Conservation (phyloP, 2,888 invertebrate species). For the Tinea pellionella region DNA sequence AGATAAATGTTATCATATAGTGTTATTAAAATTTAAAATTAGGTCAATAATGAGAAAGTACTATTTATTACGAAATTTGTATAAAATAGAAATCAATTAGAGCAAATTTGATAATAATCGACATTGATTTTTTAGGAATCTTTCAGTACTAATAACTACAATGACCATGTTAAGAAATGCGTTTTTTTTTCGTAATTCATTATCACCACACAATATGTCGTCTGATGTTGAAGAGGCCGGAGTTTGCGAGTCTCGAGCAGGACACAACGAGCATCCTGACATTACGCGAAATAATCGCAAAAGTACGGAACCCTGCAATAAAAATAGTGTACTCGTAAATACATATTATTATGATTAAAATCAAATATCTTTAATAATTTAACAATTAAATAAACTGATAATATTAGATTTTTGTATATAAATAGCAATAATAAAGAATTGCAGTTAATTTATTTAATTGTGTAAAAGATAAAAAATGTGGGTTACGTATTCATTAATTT, state of each 20-base stretch:
- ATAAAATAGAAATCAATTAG: not conserved
- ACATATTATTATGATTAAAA: no score
- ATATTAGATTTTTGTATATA: not conserved
- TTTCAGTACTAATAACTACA: not conserved
- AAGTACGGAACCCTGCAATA: not conserved
- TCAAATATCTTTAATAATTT: no score
- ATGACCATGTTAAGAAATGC: no score
- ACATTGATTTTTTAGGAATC: not conserved
- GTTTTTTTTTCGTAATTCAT: no score
- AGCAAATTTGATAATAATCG: not conserved
- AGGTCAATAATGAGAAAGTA: slow-evolving; percentile 4
- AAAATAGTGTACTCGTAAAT: no score
- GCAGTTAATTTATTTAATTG: not conserved
- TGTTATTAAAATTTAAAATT: not conserved
- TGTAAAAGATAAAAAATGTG: not conserved
- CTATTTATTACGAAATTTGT: not conserved
- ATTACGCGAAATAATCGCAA: no score
- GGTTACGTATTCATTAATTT: not conserved
- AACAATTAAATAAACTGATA: not conserved
- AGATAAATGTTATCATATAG: not conserved
- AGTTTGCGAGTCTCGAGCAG: no score
- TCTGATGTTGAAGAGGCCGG: no score
- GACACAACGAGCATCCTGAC: no score
- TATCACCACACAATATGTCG: no score
- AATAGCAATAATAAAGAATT: not conserved